Evolutionary conservation across 2,888 invertebrate species (phyloP).

Genomic region (Bruchidius siliquastri): DNA sequence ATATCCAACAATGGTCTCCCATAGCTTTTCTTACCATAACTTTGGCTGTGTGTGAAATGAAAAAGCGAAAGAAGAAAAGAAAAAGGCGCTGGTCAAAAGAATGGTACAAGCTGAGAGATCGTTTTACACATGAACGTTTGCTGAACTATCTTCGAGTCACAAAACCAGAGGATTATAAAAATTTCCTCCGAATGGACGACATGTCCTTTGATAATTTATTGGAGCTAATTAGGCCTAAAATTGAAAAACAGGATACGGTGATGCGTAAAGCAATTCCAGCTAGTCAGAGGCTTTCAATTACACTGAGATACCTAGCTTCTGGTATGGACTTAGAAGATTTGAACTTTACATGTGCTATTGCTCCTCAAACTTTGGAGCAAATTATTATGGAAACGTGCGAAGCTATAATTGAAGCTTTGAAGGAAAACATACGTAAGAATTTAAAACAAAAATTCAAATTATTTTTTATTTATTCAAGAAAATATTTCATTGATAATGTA

Average conservation of each 20-base stretch:
- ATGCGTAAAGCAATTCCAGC: conserved; percentile 7
- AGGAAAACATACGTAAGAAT: conserved; percentile 10
- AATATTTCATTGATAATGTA: no score
- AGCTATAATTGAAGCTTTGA: conserved; percentile 12
- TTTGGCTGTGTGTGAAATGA: no score
- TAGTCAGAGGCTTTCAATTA: conserved; percentile 10
- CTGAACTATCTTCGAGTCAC: conserved; percentile 7
- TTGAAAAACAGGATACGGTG: conserved; percentile 8
- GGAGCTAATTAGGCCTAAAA: conserved; percentile 9
- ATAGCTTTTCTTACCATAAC: no score
- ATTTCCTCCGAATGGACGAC: conserved; percentile 15
- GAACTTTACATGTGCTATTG: conserved; percentile 17
- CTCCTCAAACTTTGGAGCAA: conserved; percentile 13
- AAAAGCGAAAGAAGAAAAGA: conserved; percentile 1
- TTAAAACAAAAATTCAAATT: no score
- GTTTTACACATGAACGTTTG: conserved; percentile 16
- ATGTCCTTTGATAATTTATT: conserved; percentile 13
- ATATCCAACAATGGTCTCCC: no score
- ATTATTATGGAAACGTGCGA: conserved; percentile 19
- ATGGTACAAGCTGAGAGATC: conserved; percentile 9
- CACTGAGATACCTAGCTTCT: conserved; percentile 14
- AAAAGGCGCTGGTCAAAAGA: conserved; percentile 7
- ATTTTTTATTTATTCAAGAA: no score
- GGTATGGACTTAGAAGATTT: conserved; percentile 17
- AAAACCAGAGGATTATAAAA: conserved; percentile 18